Conservation (phyloP, 2,113 vertebrate species). For the Apteryx mantelli region DNA sequence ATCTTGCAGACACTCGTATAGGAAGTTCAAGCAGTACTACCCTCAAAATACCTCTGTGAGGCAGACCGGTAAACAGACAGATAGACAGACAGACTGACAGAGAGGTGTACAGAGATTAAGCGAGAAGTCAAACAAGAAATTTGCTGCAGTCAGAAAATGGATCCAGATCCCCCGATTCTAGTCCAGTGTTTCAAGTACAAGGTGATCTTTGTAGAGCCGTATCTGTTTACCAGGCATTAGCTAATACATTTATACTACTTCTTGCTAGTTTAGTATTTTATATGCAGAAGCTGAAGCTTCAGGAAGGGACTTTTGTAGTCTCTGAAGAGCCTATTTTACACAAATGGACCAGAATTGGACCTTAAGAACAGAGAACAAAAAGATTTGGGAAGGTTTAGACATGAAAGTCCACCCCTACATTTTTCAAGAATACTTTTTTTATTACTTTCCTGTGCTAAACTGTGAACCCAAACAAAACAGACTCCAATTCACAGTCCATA, state of each 20-base stretch:
- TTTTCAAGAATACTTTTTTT: neutral
- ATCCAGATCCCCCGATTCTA: neutral
- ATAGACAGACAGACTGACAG: neutral
- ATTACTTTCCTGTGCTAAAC: neutral
- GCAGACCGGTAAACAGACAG: neutral
- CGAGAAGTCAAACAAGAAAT: neutral
- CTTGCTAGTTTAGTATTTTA: neutral
- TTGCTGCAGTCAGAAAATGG: neutral
- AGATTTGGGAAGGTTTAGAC: neutral
- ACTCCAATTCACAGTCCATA: neutral
- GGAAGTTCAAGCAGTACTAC: neutral
- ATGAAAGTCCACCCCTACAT: neutral
- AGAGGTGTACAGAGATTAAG: neutral
- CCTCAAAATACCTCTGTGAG: neutral
- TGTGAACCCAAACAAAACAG: neutral
- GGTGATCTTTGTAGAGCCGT: fast-evolving
- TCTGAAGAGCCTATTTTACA: neutral
- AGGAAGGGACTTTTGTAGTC: neutral
- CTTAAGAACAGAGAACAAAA: neutral
- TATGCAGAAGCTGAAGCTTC: neutral
- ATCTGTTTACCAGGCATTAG: neutral
- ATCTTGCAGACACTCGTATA: neutral
- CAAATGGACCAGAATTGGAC: neutral
- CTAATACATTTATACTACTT: neutral
- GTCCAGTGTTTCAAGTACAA: neutral